These are phyloP conservation scores for Drosophila quadrilineata DNA, from an alignment of 1,140 invertebrate species.

Conservation along the genomic window DNA sequence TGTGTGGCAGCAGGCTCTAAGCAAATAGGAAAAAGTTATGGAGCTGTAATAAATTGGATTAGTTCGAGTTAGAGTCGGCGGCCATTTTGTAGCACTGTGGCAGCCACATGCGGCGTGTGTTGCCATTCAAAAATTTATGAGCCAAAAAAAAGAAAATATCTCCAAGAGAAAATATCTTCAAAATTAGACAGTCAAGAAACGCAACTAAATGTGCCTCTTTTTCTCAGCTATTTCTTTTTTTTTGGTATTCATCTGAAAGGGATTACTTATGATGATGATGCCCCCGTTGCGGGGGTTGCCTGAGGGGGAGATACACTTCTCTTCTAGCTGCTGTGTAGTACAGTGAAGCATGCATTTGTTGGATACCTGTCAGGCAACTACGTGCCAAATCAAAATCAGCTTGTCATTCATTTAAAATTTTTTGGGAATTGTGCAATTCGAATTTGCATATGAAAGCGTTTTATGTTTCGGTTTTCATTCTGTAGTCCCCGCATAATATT, in stretches of 20 bases:
- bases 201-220: conserved; percentile 58
- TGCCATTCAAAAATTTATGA: conserved; percentile 43
- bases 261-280: no score
- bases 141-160: conserved; percentile 38
- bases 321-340: conserved; percentile 31
- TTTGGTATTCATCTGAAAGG: conserved; percentile 57
- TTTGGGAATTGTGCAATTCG: conserved; percentile 44
- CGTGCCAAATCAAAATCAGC: conserved; percentile 78
- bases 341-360: conserved; percentile 4
- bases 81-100: conserved; percentile 64
- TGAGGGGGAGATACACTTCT: conserved; percentile 62
- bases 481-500: conserved; percentile 50
- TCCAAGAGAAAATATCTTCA: background rate
- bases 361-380: conserved; percentile 38
- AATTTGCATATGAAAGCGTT: conserved; percentile 76
- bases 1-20: conserved; percentile 35
- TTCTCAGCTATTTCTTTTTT: no score
- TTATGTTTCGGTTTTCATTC: conserved; percentile 31
- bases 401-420: conserved; percentile 48
- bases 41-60: conserved; percentile 81
- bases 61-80: conserved; percentile 72
- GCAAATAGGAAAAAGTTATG: conserved; percentile 79
- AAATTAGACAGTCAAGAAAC: conserved; percentile 23
- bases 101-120: conserved; percentile 35
- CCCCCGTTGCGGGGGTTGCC: background rate